Base-by-base conservation (phyloP, 64 coral and sea anemone species). In the Montipora capricornis region DNA sequence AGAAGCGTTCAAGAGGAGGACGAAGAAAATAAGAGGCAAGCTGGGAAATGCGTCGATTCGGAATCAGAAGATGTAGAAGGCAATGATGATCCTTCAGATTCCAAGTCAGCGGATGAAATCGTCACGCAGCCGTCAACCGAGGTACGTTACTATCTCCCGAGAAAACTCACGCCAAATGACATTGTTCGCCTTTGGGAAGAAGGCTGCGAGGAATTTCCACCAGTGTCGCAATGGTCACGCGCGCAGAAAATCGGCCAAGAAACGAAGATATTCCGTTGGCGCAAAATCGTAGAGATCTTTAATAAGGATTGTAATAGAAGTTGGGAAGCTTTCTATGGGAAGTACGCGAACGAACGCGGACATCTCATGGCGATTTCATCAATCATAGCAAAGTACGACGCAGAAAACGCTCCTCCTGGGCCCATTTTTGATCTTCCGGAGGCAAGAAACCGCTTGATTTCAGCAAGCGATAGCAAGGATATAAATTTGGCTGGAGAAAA, bases 181-280 rank as follows among this genome's bases (percentile, higher is more conserved):
- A 96, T 99, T 73, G 98, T 99, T 29, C 92, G 91, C 16, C 92
- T 99, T 15, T 99, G 98, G 98, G 95, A 99, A 47, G 80, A 91
- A 37, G 98, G 98, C 44, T 96, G 98, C 24, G 98, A 96, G 24
- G 92, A 96, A 47, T 99, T 99, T 73, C 98, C 98, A 20, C 92
- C 98, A 2, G 95, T 99, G 1, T 93, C 92, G 19, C 68, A 82
- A 13, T 99, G 98, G 98, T 93, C 91, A 61, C 94, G 95, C 20
- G 98, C 98, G 73, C 98, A 99, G 70, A 96, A 96, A 73, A 99
- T 99, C 71, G 98, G 98, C 22, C 98, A 99, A 77, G 98, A 99
- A 70, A 99, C 98, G n/a, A 99, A 99, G 90, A 93, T 99, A 49
- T 99, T 99, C 77, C 98, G 98, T 11, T 99, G 98, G 98, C 96